Percentiles rank a stretch among this genome's conserved stretches.
Conservation (phyloP, 2,113 vertebrate genomes). For the Turnix velox region DNA sequence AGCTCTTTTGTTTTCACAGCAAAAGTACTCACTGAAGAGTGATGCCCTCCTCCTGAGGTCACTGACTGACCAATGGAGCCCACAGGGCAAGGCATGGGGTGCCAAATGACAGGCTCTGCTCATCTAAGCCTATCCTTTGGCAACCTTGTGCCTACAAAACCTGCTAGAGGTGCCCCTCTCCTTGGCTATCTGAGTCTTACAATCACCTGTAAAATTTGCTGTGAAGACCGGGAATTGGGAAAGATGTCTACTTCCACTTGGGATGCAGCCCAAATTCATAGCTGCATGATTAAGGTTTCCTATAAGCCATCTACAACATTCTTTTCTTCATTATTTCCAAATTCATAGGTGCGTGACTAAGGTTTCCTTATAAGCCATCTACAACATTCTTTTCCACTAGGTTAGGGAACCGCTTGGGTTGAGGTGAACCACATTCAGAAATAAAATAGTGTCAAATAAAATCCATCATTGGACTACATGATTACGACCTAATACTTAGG, state of each 20-base stretch:
- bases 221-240: neutral
- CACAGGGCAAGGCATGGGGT: neutral
- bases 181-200: fast-evolving
- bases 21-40: neutral
- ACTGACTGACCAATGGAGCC: fast-evolving
- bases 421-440: neutral
- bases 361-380: neutral
- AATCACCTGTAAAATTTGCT: neutral
- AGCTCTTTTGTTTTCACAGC: neutral
- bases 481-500: neutral
- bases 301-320: neutral
- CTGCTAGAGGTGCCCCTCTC: neutral
- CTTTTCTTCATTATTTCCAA: too few species aligned
- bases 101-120: neutral
- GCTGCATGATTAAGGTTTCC: neutral
- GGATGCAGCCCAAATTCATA: neutral
- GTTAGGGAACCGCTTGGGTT: neutral
- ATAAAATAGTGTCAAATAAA: constrained; percentile 22
- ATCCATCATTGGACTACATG: neutral
- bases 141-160: neutral
- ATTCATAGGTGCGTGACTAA: neutral
- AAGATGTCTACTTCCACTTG: fast-evolving
- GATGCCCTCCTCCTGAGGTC: neutral
- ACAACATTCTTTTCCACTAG: neutral
- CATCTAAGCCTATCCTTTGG: neutral